Evolutionary conservation across 2,888 invertebrate species (phyloP).

Genomic region (Cynaeus angustus): DNA sequence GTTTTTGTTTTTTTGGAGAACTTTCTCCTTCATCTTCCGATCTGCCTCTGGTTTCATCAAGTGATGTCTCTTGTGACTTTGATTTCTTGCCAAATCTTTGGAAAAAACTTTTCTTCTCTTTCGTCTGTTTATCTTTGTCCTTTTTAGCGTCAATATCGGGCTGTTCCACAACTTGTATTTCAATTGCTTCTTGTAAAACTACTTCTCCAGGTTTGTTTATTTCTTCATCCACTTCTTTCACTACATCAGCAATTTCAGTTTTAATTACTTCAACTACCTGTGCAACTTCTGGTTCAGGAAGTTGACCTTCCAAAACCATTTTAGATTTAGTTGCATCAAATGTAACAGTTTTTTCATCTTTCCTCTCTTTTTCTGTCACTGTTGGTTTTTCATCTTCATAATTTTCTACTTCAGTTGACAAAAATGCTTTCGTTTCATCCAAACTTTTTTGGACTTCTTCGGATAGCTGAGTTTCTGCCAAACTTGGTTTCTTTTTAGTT

Average conservation of each 20-base stretch:
- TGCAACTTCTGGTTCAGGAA: constrained; percentile 35
- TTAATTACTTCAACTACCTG: constrained; percentile 25
- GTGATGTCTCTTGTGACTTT: constrained; percentile 45
- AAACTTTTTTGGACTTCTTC: constrained; percentile 40
- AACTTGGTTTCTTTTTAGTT: constrained; percentile 53
- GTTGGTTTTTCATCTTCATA: constrained; percentile 59
- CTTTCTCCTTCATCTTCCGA: constrained; percentile 24
- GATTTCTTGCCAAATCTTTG: constrained; percentile 58
- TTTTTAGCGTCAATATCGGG: constrained; percentile 43
- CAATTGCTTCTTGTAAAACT: constrained; percentile 20
- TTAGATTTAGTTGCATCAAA: constrained; percentile 32
- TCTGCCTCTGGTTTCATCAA: constrained; percentile 18
- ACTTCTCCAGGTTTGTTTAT: constrained; percentile 17
- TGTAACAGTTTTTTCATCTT: constrained; percentile 37
- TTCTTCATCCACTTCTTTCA: constrained; percentile 8
- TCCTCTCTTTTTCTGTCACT: constrained; percentile 15
- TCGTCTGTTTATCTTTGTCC: constrained; percentile 45
- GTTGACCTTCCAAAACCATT: constrained; percentile 25
- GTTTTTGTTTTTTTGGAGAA: constrained; percentile 47
- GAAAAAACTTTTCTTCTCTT: constrained; percentile 54
- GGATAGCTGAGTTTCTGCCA: constrained; percentile 21
- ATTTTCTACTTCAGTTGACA: constrained; percentile 59
- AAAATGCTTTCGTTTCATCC: constrained; percentile 41
- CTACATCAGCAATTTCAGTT: constrained; percentile 14
- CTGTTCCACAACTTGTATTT: constrained; percentile 13